Evolutionary conservation across 2,888 invertebrate species (phyloP), one percentile per base, ranked within the genome.

Genomic region (Spisula subtruncata): DNA sequence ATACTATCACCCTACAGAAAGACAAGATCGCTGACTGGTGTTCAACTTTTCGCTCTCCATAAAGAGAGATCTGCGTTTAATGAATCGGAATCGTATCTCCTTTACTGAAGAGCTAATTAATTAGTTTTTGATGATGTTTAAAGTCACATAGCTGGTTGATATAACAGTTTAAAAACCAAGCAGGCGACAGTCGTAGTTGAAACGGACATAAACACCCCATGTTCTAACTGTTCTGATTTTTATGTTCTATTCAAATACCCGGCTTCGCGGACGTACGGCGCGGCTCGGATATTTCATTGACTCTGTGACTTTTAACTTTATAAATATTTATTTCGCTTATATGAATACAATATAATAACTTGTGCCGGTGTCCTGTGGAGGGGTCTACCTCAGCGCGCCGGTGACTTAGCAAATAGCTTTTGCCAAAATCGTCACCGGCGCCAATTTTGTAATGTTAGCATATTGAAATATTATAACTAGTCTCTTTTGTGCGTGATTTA

Each of bases 391-490:
- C 84, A 81, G 32, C 81, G 86, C 90, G 88, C n/a, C 90, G 75
- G 80, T 90, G 90, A 90, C 90, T 86, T 83, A 54, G 86, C 90
- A 86, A 86, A 81, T 84, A 86, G 83, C 56, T 35, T 85, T 80
- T 86, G 81, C 71, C 88, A 54, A 82, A 86, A 80, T 60, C 81
- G 60, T 32, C 81, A 46, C 48, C 71, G 90, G 90, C 90, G 90
- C 90, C 90, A 88, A 79, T 83, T 86, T 71, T 84, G 90, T 90
- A 90, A 90, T 88, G 90, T 88, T 90, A 90, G 85, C 87, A 85
- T 87, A 90, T 90, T 85, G 84, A 87, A 90, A 90, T 85, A 87
- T 90, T 87, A 90, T 83, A 87, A 81, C 82, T 48, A 41, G 48
- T 85, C 87, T 35, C 81, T 51, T 82, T 87, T 85, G 87, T 84